Evolutionary conservation across 2,113 vertebrate species (phyloP).

Genomic region (Tragelaphus buxtoni): DNA sequence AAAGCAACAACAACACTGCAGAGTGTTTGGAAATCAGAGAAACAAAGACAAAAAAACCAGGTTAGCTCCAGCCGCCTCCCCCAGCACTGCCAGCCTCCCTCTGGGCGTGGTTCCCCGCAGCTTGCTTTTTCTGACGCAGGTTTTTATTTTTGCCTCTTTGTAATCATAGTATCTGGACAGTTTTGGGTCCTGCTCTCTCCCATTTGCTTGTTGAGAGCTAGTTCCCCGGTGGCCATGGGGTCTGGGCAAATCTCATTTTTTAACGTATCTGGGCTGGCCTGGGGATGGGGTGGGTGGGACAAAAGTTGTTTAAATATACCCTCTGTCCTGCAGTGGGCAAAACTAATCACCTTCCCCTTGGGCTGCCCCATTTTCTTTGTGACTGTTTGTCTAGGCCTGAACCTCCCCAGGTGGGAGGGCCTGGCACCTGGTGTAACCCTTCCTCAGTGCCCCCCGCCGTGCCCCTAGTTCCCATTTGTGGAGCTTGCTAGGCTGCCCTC

Average conservation of each 20-base stretch:
- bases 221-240: not conserved
- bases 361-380: not conserved
- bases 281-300: not conserved
- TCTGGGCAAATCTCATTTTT: constrained; percentile 1
- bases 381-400: not conserved
- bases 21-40: constrained; percentile 53
- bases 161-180: constrained; percentile 54
- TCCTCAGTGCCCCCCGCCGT: not conserved
- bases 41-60: constrained; percentile 46
- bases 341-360: not conserved
- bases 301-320: not conserved
- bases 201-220: constrained; percentile 3
- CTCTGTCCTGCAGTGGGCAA: not conserved
- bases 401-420: not conserved
- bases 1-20: constrained; percentile 37
- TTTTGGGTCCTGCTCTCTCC: constrained; percentile 20
- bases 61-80: not conserved
- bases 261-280: not conserved
- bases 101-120: constrained; percentile 40
- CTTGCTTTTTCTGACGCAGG: constrained; percentile 51
- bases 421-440: not conserved
- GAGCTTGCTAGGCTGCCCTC: not conserved
- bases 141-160: constrained; percentile 65
- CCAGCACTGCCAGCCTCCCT: not conserved
- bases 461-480: not conserved